These are phyloP conservation scores for Puffinus mauretanicus DNA, from an alignment of 2,113 vertebrate genomes.

Conservation along the genomic window DNA sequence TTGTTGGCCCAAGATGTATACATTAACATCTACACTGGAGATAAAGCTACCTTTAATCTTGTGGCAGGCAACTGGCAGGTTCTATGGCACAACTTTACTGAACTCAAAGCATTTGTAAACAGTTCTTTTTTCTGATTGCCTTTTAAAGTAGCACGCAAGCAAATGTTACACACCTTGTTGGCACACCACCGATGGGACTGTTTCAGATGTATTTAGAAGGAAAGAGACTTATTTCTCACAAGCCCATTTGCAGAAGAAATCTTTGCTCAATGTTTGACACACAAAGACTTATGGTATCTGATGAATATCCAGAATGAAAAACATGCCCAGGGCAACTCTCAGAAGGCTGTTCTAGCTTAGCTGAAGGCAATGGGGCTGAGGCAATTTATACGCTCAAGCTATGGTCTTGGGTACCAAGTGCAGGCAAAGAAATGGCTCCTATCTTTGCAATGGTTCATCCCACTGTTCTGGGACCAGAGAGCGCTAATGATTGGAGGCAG, in stretches of 20 bases:
- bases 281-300: not conserved
- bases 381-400: not conserved
- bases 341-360: not conserved
- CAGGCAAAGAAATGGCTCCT: not conserved
- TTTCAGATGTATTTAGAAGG: not conserved
- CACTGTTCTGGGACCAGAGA: not conserved
- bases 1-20: not conserved
- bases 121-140: not conserved
- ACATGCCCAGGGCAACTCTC: not conserved
- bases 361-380: not conserved
- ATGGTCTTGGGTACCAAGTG: rapidly evolving
- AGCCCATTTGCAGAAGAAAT: not conserved
- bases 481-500: not conserved
- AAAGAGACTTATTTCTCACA: not conserved
- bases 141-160: not conserved
- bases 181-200: not conserved
- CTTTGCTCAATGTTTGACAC: not conserved
- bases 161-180: not conserved
- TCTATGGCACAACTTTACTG: not conserved
- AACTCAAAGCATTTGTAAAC: not conserved
- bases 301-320: not conserved
- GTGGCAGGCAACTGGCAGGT: not conserved
- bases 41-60: not conserved
- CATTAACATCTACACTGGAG: not conserved
- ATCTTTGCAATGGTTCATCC: not conserved